Evolutionary conservation across 2,797 vertebrate genomes (phyloP), one percentile per base, ranked within the genome.

Genomic region (Dicrostonyx torquatus): DNA sequence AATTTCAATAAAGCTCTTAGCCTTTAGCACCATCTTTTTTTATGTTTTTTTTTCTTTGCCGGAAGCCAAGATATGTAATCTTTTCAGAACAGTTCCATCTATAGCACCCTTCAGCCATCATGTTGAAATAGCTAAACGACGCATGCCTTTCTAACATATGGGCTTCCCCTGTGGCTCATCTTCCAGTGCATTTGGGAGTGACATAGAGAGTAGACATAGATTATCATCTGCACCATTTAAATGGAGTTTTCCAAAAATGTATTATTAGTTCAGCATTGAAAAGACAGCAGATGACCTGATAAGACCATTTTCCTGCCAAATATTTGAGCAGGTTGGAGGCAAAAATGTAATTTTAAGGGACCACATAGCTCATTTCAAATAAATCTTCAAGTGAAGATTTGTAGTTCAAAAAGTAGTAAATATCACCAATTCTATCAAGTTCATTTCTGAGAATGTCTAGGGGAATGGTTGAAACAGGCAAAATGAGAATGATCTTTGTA

Each of bases 1-100:
- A 98, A 98, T 98, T 98, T 98, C 98, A 98, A 97, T 98, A 98
- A 97, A 98, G 90, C 91, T 98, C 97, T 97, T 97, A 96, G 97
- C 96, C 95, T 93, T 97, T 93, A 96, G 97, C 96, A 96, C 68
- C 95, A 77, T 37, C 94, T 72, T 97, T 95, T 91, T 94, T 92
- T 73, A 93, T 89, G 26, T 34, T 29, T 91, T 85, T 76, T 89
- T 84, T 77, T 66, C 40, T 76, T 96, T 96, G 92, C 83, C 64
- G 89, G 96, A 97, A 98, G 76, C 79, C 90, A 96, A 87, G 91
- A 97, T 94, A 97, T 97, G 66, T 75, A 97, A 97, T 97, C 96
- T 98, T 96, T 97, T 95, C 93, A 76, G 64, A 97, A 95, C 94
- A 97, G 95, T 53, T 97, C 93, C 87, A 95, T 97, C 95, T 96